Evolutionary conservation across 2,113 vertebrate genomes (phyloP).

Genomic region (Aythya baeri): DNA sequence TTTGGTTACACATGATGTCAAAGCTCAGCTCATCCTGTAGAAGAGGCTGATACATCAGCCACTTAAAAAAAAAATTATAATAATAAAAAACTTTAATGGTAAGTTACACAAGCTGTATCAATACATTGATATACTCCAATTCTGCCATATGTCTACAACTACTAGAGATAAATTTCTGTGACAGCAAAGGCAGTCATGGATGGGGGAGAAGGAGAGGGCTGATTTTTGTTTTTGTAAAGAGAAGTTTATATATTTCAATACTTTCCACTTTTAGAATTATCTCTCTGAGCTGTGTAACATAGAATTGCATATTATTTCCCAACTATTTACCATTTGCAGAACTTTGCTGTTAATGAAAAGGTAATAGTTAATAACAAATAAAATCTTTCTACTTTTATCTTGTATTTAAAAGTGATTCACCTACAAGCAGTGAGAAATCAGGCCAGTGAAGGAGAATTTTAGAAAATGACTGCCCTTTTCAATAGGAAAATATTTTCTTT

Average conservation of each 20-base stretch:
- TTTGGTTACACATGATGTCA: neutral
- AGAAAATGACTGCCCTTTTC: constrained; percentile 1
- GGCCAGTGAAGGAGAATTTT: neutral
- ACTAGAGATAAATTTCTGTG: neutral
- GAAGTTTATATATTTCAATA: neutral
- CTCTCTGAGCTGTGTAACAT: neutral
- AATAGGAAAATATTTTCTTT: neutral
- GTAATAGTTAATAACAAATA: neutral
- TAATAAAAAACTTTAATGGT: neutral
- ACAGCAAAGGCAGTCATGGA: neutral
- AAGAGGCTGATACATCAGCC: neutral
- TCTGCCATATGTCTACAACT: neutral
- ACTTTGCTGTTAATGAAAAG: neutral
- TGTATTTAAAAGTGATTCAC: neutral
- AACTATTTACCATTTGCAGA: neutral
- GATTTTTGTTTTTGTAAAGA: neutral
- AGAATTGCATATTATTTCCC: neutral
- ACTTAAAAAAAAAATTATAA: too few relatives aligned
- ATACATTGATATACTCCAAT: neutral
- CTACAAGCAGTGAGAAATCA: neutral
- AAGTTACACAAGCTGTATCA: neutral
- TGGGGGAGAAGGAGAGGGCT: neutral
- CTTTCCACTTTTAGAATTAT: neutral
- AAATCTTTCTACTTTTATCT: neutral
- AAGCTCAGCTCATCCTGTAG: neutral